Evolutionary conservation across 1,140 invertebrate species (phyloP).

Genomic region (Zaprionus gabonicus): DNA sequence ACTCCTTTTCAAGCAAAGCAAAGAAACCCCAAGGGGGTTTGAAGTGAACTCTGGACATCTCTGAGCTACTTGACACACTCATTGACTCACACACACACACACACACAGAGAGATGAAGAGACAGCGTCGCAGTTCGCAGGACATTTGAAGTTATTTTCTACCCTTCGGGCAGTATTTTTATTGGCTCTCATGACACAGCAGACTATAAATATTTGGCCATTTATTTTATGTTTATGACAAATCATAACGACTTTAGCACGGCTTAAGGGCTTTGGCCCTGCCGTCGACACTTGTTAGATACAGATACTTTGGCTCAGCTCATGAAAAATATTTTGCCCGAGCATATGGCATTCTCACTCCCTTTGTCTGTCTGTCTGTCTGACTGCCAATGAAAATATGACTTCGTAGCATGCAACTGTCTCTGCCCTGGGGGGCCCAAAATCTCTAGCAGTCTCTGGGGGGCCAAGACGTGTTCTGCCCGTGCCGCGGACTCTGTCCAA

Average conservation of each 20-base stretch:
- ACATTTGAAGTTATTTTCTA: conserved; percentile 42
- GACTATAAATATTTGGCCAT: conserved; percentile 81
- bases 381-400: conserved; percentile 63
- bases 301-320: conserved; percentile 67
- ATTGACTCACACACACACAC: conserved; percentile 16
- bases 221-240: conserved; percentile 84
- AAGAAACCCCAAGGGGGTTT: conserved; percentile 21
- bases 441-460: conserved; percentile 11
- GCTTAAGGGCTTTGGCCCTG: conserved; percentile 74
- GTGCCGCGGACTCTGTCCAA: conserved; percentile 33
- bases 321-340: conserved; percentile 35
- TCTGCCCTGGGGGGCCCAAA: conserved; percentile 15
- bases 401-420: conserved; percentile 67
- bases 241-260: conserved; percentile 80
- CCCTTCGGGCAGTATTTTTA: conserved; percentile 49
- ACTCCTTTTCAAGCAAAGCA: neutral
- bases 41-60: conserved; percentile 15
- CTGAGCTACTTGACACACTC: conserved; percentile 27
- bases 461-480: neutral
- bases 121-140: conserved; percentile 16
- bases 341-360: conserved; percentile 45
- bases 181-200: conserved; percentile 57
- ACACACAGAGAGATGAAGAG: neutral
- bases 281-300: conserved; percentile 78
- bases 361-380: conserved; percentile 8